Evolutionary conservation across 2,797 vertebrate species (phyloP).

Genomic region (Acanthurus tractus): DNA sequence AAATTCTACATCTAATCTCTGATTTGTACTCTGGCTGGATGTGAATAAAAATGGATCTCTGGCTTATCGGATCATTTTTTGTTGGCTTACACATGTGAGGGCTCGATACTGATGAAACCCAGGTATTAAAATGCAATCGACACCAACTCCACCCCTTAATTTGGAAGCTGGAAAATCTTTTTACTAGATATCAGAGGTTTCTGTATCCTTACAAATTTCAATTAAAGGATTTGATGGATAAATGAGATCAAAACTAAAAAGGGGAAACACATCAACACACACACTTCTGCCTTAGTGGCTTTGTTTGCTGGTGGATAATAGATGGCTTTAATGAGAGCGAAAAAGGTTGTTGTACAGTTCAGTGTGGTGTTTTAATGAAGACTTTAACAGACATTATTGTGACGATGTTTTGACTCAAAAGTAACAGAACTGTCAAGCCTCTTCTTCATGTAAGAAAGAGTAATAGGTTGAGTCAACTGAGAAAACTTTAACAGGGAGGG

Average conservation of each 20-base stretch:
- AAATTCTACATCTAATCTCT: background rate
- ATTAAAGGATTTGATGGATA: conserved; percentile 36
- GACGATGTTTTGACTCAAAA: background rate
- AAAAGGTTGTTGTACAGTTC: background rate
- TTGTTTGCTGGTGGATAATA: background rate
- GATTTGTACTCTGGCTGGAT: conserved; percentile 2
- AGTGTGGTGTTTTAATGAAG: background rate
- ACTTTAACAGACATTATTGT: background rate
- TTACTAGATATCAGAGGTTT: background rate
- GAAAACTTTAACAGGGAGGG: background rate
- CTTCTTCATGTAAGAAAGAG: conserved; percentile 4
- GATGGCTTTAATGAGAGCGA: background rate
- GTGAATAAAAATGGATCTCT: conserved; percentile 33
- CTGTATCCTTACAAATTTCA: conserved; percentile 17
- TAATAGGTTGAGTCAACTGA: background rate
- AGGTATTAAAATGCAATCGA: conserved; percentile 40
- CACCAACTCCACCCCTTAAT: conserved; percentile 11
- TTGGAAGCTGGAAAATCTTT: conserved; percentile 31
- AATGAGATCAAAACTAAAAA: conserved; percentile 30
- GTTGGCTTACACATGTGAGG: background rate
- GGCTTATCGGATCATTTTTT: conserved; percentile 28
- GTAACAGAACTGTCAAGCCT: background rate
- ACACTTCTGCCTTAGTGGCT: conserved; percentile 15
- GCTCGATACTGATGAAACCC: conserved; percentile 24
- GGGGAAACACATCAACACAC: conserved; percentile 21